A percentile compares a stretch with the other conserved stretches of the same genome.
Conservation (phyloP, 2,888 invertebrate species). For the Mesorhabditis sp. region DNA sequence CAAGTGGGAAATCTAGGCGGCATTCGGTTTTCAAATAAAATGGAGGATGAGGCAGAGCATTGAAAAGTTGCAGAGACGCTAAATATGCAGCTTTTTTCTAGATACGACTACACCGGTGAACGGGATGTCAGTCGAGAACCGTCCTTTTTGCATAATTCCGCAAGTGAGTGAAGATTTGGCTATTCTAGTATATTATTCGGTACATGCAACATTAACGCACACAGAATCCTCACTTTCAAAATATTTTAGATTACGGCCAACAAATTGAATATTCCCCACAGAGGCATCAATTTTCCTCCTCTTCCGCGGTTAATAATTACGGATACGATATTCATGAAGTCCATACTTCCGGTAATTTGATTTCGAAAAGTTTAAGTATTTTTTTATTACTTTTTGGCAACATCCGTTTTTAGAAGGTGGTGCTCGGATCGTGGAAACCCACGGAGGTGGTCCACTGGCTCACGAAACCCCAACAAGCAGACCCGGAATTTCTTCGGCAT, state of each 20-base stretch:
- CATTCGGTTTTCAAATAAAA: too few species aligned
- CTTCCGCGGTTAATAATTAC: constrained; percentile 41
- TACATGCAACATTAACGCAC: not conserved
- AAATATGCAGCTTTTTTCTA: not conserved
- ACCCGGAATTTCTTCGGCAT: constrained; percentile 22
- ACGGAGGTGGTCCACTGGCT: constrained; percentile 41
- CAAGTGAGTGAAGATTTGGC: constrained; percentile 19
- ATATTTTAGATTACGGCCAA: constrained; percentile 33
- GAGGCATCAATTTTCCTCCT: constrained; percentile 22
- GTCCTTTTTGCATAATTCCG: constrained; percentile 44
- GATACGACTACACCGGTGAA: constrained; percentile 45
- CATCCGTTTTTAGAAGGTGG: constrained; percentile 39
- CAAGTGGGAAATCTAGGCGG: too few species aligned
- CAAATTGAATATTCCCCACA: constrained; percentile 32
- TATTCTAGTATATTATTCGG: constrained; percentile 5
- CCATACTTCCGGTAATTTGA: constrained; percentile 42
- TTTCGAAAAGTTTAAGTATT: not conserved
- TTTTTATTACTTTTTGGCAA: not conserved
- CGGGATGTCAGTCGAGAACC: constrained; percentile 50
- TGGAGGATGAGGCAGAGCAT: too few species aligned
- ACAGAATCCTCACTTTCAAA: not conserved
- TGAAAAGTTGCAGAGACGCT: too few species aligned
- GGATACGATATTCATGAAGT: constrained; percentile 56
- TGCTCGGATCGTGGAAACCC: constrained; percentile 52
- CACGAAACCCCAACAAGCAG: constrained; percentile 11